Percentiles rank a stretch among this genome's conserved stretches.
Conservation (phyloP, 1,140 invertebrate genomes). For the Megathymus violae region DNA sequence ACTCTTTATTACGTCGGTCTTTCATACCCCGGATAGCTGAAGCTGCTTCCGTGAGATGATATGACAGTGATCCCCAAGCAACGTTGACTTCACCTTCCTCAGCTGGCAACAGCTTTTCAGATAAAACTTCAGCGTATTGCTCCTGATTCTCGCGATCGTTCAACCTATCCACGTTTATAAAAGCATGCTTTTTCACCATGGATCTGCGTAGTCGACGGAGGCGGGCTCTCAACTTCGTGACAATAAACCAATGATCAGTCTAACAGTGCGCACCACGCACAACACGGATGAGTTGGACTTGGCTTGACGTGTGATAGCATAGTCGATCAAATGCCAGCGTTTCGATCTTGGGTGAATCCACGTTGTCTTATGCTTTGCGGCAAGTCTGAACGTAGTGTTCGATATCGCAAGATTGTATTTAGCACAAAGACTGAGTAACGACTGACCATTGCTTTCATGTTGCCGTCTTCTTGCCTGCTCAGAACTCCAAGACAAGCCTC, state of each 20-base stretch:
- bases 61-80: constrained; percentile 21
- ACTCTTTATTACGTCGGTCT: constrained; percentile 31
- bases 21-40: no score
- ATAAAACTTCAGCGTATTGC: no score
- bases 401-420: constrained; percentile 40
- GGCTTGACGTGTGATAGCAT: constrained; percentile 42
- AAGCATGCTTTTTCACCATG: no score
- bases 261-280: constrained; percentile 48
- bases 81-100: constrained; percentile 1
- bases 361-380: constrained; percentile 35
- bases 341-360: no score
- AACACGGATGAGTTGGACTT: constrained; percentile 45
- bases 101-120: no score
- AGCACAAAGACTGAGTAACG: constrained; percentile 39
- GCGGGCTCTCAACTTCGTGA: constrained; percentile 17
- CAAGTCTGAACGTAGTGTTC: constrained; percentile 47
- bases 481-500: no score
- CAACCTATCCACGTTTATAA: no score
- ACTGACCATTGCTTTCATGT: no score
- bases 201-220: not conserved
- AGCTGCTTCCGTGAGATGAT: constrained; percentile 14
- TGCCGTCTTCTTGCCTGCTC: no score
- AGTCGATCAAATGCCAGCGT: constrained; percentile 47
- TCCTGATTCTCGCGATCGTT: no score
- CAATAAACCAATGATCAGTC: constrained; percentile 40